Conservation (phyloP, 2,888 invertebrate genomes). For the Acrobasis consociella region DNA sequence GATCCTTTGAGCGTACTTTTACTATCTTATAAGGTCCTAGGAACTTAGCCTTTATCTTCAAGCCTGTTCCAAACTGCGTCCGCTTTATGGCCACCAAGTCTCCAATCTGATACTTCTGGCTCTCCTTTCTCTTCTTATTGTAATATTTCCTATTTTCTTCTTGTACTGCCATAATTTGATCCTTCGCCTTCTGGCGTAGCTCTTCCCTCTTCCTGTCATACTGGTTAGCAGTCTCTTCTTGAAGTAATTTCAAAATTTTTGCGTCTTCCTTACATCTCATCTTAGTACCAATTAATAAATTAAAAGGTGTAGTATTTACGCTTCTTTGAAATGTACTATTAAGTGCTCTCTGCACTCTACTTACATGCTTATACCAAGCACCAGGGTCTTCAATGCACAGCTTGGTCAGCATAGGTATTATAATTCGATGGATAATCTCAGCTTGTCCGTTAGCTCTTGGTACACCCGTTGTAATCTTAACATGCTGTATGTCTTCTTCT, state of each 20-base stretch:
- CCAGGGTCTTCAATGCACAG: conserved; percentile 7
- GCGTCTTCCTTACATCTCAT: conserved; percentile 15
- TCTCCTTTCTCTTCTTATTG: too few relatives aligned
- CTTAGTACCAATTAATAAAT: conserved; percentile 14
- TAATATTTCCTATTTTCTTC: too few relatives aligned
- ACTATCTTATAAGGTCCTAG: too few relatives aligned
- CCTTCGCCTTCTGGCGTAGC: too few relatives aligned
- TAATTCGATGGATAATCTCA: conserved; percentile 32
- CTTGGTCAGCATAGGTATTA: conserved; percentile 24
- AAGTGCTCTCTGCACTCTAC: conserved; percentile 21
- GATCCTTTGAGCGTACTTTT: too few relatives aligned
- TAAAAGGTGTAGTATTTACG: conserved; percentile 13
- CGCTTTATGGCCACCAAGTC: too few relatives aligned
- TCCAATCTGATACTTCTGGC: too few relatives aligned
- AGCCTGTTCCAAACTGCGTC: too few relatives aligned
- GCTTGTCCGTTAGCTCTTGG: conserved; percentile 39
- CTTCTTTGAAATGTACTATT: neutral
- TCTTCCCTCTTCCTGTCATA: too few relatives aligned
- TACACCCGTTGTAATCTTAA: conserved; percentile 34
- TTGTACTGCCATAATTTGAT: too few relatives aligned
- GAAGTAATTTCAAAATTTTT: neutral
- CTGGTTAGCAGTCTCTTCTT: too few relatives aligned
- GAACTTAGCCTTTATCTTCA: too few relatives aligned
- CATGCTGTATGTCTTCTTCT: conserved; percentile 28
- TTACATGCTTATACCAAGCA: conserved; percentile 26